These are phyloP conservation scores for Hermaeophaga mercurialis DNA, from an alignment of 2,888 invertebrate genomes.

Conservation along the genomic window DNA sequence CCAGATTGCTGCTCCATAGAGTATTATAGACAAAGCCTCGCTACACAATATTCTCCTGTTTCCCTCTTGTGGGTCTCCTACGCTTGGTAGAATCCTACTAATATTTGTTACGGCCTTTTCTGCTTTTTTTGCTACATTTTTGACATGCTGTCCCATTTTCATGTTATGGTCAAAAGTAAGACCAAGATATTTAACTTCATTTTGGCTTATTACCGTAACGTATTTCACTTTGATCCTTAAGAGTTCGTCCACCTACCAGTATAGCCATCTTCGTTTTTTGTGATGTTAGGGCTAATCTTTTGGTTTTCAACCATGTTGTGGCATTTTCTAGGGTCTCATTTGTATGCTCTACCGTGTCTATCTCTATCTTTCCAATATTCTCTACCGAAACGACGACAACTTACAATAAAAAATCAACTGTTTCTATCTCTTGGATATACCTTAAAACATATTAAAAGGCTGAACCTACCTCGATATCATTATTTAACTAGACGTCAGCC, in stretches of 20 bases:
- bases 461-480: too few relatives aligned
- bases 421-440: too few relatives aligned
- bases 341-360: too few relatives aligned
- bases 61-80: not conserved
- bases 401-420: too few relatives aligned
- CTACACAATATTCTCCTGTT: not conserved
- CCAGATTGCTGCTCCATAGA: constrained; percentile 25
- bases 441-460: too few relatives aligned
- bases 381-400: too few relatives aligned
- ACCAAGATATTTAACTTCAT: constrained; percentile 1
- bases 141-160: constrained; percentile 25
- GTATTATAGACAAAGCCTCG: not conserved
- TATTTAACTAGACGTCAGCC: too few relatives aligned
- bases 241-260: not conserved
- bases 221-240: not conserved
- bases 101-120: too few relatives aligned
- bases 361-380: too few relatives aligned
- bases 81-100: constrained; percentile 15
- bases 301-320: too few relatives aligned
- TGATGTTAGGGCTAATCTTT: too few relatives aligned
- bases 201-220: not conserved
- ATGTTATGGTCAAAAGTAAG: constrained; percentile 15
- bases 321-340: not conserved
- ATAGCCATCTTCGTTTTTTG: not conserved
- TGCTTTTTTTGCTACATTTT: too few relatives aligned